These are phyloP conservation scores for Streptopelia turtur DNA, from an alignment of 2,797 vertebrate genomes.

Conservation along the genomic window DNA sequence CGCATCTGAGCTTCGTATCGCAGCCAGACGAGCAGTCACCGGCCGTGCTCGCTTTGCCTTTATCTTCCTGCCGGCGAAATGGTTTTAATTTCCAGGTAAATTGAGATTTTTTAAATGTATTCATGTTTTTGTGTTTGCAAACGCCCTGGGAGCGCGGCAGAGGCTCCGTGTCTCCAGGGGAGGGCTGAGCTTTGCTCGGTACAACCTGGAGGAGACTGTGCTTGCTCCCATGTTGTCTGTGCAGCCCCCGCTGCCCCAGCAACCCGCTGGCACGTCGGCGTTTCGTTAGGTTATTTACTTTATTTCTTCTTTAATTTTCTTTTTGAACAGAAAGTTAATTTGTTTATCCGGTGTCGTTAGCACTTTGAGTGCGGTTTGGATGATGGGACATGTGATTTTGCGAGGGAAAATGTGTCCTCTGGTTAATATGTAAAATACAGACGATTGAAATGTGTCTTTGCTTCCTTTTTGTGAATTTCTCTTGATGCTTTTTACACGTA, in stretches of 20 bases:
- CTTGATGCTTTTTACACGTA: accelerated
- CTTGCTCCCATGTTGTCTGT: not conserved
- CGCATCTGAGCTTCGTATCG: accelerated
- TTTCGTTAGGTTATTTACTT: not conserved
- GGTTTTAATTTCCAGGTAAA: conserved; percentile 8
- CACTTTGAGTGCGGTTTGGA: not conserved
- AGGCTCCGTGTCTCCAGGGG: not conserved
- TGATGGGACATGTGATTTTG: not conserved
- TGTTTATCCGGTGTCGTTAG: not conserved
- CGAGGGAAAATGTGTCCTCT: not conserved
- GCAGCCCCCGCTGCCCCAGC: not conserved
- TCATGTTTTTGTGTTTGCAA: not conserved
- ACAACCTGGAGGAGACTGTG: not conserved
- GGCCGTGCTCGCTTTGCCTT: not conserved
- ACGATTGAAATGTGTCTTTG: not conserved
- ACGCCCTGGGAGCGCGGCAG: accelerated
- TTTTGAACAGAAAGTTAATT: not conserved
- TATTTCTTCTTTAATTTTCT: accelerated
- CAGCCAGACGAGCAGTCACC: not conserved
- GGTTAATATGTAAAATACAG: not conserved
- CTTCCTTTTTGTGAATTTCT: not conserved
- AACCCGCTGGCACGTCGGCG: not conserved
- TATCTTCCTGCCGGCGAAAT: not conserved
- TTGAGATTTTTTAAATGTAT: not conserved
- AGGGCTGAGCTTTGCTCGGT: not conserved